Percentiles rank a stretch among this genome's conserved stretches.
These are phyloP conservation scores for Glaucopsyche alexis DNA, from an alignment of 2,888 invertebrate genomes.

Conservation along the genomic window DNA sequence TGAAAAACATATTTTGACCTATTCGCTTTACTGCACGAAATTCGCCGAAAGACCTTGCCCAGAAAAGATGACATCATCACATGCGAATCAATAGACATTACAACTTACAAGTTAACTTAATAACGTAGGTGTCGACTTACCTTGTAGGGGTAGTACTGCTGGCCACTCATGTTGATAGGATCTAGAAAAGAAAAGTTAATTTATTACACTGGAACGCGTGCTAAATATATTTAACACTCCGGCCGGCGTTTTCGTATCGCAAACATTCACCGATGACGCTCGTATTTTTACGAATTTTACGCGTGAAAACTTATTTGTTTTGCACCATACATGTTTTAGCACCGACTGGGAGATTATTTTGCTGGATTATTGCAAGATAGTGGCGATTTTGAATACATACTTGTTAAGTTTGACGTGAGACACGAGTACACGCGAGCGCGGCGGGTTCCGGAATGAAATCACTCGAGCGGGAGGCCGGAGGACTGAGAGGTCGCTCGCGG, in stretches of 20 bases:
- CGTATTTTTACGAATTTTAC: background rate
- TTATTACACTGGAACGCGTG: slow-evolving; percentile 45
- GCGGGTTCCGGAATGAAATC: slow-evolving; percentile 67
- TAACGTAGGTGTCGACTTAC: slow-evolving; percentile 78
- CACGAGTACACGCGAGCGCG: slow-evolving; percentile 59
- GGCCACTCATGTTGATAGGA: slow-evolving; percentile 83
- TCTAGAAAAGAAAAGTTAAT: slow-evolving; percentile 56
- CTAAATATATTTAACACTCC: slow-evolving; percentile 62
- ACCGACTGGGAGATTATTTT: background rate
- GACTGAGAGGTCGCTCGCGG: slow-evolving; percentile 56
- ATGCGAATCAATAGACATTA: slow-evolving; percentile 58
- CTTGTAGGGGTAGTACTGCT: slow-evolving; percentile 93
- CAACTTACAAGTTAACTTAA: slow-evolving; percentile 40
- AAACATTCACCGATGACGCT: slow-evolving; percentile 46
- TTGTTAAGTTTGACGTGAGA: slow-evolving; percentile 62
- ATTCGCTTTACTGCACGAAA: slow-evolving; percentile 39
- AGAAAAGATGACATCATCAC: slow-evolving; percentile 72
- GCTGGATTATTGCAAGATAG: slow-evolving; percentile 13
- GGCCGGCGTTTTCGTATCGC: slow-evolving; percentile 58
- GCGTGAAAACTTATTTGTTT: background rate
- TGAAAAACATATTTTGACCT: slow-evolving; percentile 35
- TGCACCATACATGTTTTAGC: background rate
- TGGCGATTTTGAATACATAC: slow-evolving; percentile 53
- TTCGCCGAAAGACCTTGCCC: slow-evolving; percentile 49
- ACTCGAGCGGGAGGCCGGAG: slow-evolving; percentile 54